Evolutionary conservation across 2,113 vertebrate species (phyloP).

Genomic region (Crotalus viridis): DNA sequence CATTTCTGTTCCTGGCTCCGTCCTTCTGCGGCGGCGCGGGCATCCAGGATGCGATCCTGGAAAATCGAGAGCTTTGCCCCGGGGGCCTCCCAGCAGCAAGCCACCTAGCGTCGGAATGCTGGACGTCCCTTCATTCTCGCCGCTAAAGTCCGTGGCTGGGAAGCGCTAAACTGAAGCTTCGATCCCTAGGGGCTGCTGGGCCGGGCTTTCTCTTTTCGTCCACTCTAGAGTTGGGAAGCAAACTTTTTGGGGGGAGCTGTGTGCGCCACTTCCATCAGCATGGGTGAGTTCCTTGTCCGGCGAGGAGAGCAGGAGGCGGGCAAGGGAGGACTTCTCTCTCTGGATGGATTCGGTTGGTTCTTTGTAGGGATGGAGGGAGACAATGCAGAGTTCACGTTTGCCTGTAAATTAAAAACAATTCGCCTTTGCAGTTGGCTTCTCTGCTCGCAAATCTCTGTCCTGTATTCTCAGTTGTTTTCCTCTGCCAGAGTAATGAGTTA

Average conservation of each 20-base stretch:
- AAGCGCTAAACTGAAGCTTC: background rate
- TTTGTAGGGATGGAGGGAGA: background rate
- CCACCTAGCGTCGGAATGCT: background rate
- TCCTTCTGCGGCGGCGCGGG: background rate
- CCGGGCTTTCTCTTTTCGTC: background rate
- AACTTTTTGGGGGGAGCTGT: background rate
- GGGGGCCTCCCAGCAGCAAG: background rate
- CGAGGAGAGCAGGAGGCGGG: background rate
- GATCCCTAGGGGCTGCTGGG: background rate
- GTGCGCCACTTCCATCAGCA: background rate
- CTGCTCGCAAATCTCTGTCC: background rate
- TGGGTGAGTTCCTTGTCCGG: slow-evolving; percentile 6
- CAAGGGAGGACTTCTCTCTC: background rate
- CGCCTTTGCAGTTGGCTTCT: background rate
- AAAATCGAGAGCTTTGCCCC: background rate
- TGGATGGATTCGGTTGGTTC: background rate
- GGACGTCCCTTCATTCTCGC: background rate
- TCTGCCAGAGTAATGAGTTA: background rate
- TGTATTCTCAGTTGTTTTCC: background rate
- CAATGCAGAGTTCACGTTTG: background rate
- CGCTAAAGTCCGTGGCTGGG: background rate
- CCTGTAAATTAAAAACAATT: too few species aligned
- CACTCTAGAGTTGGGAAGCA: background rate
- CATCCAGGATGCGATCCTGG: background rate
- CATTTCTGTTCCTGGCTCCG: background rate